Conservation (phyloP, 2,797 vertebrate genomes). For the Antennarius maculatus region DNA sequence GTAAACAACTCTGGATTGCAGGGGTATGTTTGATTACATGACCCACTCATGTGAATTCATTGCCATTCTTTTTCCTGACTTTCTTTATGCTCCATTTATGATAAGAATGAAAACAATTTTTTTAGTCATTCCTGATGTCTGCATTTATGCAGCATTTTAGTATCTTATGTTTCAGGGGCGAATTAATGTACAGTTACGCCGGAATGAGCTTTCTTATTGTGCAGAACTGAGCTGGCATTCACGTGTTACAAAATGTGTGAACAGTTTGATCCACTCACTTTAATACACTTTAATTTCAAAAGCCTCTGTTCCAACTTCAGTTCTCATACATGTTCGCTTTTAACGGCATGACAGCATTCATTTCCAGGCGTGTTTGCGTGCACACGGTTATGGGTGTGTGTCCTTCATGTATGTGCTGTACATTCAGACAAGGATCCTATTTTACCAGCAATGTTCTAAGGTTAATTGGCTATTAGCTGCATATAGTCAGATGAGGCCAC, state of each 20-base stretch:
- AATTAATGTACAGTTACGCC: conserved; percentile 32
- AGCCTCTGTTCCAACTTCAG: conserved; percentile 47
- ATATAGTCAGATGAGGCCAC: conserved; percentile 41
- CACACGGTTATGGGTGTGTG: conserved; percentile 13
- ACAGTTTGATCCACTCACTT: conserved; percentile 64
- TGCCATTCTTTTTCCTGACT: conserved; percentile 6
- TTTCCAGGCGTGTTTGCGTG: conserved; percentile 13
- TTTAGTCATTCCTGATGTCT: conserved; percentile 51
- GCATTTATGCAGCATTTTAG: conserved; percentile 51
- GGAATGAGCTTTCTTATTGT: conserved; percentile 29
- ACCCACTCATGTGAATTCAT: conserved; percentile 39
- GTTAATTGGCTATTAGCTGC: conserved; percentile 59
- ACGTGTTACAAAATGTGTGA: conserved; percentile 39
- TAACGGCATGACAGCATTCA: conserved; percentile 31
- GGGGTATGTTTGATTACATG: conserved; percentile 45
- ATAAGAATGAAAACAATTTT: conserved; percentile 41
- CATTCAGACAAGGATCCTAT: conserved; percentile 27
- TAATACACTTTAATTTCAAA: conserved; percentile 57
- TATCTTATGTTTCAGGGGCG: conserved; percentile 52
- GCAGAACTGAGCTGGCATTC: conserved; percentile 27
- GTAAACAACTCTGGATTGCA: conserved; percentile 47
- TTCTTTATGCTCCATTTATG: conserved; percentile 35
- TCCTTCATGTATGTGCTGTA: conserved; percentile 17
- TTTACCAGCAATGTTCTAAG: conserved; percentile 38
- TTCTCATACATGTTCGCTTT: conserved; percentile 33